Conservation (phyloP, 2,797 vertebrate genomes). For the Manis javanica region DNA sequence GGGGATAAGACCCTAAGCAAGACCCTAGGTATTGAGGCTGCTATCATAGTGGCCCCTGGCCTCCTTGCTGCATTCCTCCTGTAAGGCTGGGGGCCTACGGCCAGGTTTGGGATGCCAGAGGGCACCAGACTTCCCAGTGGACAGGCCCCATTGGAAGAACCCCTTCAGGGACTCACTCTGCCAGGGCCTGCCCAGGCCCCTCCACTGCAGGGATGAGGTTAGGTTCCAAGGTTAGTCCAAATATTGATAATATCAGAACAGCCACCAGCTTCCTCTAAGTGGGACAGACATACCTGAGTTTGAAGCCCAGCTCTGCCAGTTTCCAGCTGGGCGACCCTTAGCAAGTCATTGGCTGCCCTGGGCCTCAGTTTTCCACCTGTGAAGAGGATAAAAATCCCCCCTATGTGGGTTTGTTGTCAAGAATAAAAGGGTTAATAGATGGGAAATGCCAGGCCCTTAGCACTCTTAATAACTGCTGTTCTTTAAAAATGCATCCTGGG, state of each 20-base stretch:
- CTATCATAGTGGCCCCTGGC: neutral
- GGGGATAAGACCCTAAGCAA: too few relatives aligned
- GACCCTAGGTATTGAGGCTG: too few relatives aligned
- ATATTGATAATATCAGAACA: neutral
- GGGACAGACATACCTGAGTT: neutral
- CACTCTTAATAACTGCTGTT: neutral
- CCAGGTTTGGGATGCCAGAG: neutral
- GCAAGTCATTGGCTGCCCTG: neutral
- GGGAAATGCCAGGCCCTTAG: neutral
- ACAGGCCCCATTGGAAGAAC: neutral
- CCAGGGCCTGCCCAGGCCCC: neutral
- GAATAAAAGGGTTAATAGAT: too few relatives aligned
- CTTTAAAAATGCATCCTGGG: neutral
- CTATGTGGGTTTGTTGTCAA: neutral
- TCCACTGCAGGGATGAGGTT: neutral
- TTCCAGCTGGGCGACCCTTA: neutral
- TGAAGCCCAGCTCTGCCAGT: neutral
- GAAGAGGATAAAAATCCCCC: neutral
- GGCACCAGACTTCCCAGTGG: too few relatives aligned
- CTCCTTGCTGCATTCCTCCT: neutral
- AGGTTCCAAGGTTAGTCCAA: neutral
- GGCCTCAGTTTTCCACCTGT: neutral
- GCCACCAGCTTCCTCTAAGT: neutral
- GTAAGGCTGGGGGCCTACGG: neutral
- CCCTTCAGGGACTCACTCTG: neutral